Conservation (phyloP, 1,140 invertebrate genomes). For the Agrypnia vestita region DNA sequence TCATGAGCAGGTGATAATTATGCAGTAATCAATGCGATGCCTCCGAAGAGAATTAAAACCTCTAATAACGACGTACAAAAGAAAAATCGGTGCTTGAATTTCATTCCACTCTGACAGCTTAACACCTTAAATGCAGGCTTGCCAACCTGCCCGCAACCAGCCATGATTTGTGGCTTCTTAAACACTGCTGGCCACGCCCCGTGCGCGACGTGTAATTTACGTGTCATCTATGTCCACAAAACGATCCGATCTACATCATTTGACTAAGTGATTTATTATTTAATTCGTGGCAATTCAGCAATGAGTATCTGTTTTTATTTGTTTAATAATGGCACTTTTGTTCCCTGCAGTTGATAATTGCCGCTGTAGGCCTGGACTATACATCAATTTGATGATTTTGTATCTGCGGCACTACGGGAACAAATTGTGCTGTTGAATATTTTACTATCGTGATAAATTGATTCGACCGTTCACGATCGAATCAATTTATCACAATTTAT, state of each 20-base stretch:
- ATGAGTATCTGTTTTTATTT: too few species aligned
- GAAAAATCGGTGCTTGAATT: background rate
- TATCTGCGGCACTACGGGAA: too few species aligned
- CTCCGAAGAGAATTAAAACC: conserved; percentile 9
- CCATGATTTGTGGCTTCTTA: conserved; percentile 18
- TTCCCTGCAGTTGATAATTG: too few species aligned
- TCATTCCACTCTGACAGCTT: conserved; percentile 4
- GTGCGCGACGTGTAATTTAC: background rate
- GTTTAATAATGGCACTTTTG: too few species aligned
- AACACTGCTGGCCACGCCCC: background rate
- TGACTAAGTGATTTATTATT: background rate
- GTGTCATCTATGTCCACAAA: conserved; percentile 15
- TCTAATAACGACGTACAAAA: background rate
- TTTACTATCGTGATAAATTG: too few species aligned
- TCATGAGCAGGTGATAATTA: background rate
- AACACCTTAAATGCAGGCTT: conserved; percentile 25
- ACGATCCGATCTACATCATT: conserved; percentile 5
- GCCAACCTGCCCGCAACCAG: background rate
- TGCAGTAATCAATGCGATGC: conserved; percentile 8
- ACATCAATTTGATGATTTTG: too few species aligned
- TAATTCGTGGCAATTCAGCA: too few species aligned
- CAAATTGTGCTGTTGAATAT: too few species aligned
- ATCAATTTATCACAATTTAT: too few species aligned
- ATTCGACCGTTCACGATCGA: too few species aligned
- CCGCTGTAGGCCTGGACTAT: too few species aligned